Base-by-base conservation (phyloP, 2,113 vertebrate genomes). In the Panthera uncia region DNA sequence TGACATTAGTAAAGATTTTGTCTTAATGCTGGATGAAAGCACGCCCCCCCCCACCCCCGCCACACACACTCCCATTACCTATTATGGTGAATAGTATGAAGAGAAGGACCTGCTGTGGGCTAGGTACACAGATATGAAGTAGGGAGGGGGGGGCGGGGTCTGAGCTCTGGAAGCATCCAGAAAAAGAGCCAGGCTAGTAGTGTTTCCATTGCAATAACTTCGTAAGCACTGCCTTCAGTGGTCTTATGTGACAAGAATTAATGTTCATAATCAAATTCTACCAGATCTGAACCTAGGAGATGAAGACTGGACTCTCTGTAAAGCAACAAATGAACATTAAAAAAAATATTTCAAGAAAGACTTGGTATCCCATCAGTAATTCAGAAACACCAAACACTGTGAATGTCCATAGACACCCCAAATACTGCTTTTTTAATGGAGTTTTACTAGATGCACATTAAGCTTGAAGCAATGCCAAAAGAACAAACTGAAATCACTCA, bases 401-500 rank as follows among this genome's bases (percentile, higher is more conserved):
- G 7, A 73, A 71, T 89, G 66, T 5, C 61, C 19, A 45, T 0
- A 25, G 14, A 25, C 8, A 41, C n/a, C 21, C 16, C 61, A 87
- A 74, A 66, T 71, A 61, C 19, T 66, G 9, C 29, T 90, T 96
- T 96, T 69, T 83, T 45, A 14, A 1, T 73, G 36, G 33, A 31
- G 27, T 78, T 97, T 89, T 96, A 55, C 9, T 21, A 41, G 63
- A 79, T 29, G 18, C 7, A 41, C 6, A n/a, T 89, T 38, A 82
- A 86, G 8, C 15, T 61, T 66, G 27, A 79, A 36, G 4, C 10
- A 68, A n/a, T 25, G 61, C 48, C 55, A 63, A 52, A 96, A 94
- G 45, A 90, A 87, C 4, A 86, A 66, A 50, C 12, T 55, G 41
- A 94, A 94, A 21, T 83, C 36, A 86, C 55, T 91, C 45, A 33